Evolutionary conservation across 2,888 invertebrate genomes (phyloP).

Genomic region (Scelioninae gen. 1): DNA sequence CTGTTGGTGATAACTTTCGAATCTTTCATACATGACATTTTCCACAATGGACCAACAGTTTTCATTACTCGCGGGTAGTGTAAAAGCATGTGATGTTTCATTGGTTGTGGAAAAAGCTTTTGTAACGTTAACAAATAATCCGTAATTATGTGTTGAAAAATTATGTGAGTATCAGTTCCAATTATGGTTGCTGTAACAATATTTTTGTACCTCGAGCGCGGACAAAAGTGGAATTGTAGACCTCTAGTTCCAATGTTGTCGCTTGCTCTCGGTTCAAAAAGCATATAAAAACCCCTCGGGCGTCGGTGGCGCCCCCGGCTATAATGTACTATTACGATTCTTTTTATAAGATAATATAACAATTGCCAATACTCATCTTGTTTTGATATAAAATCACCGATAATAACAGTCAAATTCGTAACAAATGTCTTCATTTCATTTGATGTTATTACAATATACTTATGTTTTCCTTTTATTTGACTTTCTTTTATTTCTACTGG

Average conservation of each 20-base stretch:
- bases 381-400: conserved; percentile 7
- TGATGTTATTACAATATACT: conserved; percentile 28
- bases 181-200: conserved; percentile 19
- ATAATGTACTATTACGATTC: background rate
- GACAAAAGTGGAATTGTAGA: too few relatives aligned
- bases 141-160: conserved; percentile 28
- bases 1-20: conserved; percentile 64
- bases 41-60: conserved; percentile 66
- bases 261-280: background rate
- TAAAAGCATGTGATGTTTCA: conserved; percentile 69
- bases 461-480: conserved; percentile 24
- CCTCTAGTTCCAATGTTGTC: too few relatives aligned
- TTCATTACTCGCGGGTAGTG: conserved; percentile 67
- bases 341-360: background rate
- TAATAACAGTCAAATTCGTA: conserved; percentile 22
- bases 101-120: conserved; percentile 42
- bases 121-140: conserved; percentile 49
- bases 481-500: conserved; percentile 26
- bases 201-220: too few relatives aligned
- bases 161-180: conserved; percentile 31
- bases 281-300: too few relatives aligned
- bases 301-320: background rate
- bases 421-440: conserved; percentile 14
- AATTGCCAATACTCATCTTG: background rate
- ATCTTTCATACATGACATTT: conserved; percentile 68